Percentiles rank a stretch among this genome's conserved stretches.
These are phyloP conservation scores for Elanoides forficatus DNA, from an alignment of 2,113 vertebrate species.

Conservation along the genomic window DNA sequence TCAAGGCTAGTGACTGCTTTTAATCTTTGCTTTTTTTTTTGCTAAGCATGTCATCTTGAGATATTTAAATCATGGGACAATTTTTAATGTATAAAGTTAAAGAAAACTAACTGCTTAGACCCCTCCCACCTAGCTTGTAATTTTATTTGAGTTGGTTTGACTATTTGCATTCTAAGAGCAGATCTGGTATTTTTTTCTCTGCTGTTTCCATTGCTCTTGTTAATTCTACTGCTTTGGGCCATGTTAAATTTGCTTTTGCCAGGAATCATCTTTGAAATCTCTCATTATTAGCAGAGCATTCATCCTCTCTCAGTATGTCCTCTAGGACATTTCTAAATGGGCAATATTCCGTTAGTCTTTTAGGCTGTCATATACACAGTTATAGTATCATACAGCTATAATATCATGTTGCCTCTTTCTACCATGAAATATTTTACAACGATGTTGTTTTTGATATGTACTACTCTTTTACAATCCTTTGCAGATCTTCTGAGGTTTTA, in stretches of 20 bases:
- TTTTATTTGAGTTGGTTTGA: not conserved
- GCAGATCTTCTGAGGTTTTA: not conserved
- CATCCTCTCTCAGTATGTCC: not conserved
- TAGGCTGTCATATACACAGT: not conserved
- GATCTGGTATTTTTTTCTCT: not conserved
- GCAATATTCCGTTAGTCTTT: not conserved
- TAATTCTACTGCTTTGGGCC: constrained; percentile 15
- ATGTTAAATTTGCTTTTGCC: not conserved
- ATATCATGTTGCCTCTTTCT: not conserved
- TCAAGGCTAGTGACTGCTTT: not conserved
- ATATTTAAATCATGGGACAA: not conserved
- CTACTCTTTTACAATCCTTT: not conserved
- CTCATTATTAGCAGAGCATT: constrained; percentile 12
- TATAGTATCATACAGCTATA: not conserved
- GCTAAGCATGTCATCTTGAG: not conserved
- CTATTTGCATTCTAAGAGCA: not conserved
- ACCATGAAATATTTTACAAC: not conserved
- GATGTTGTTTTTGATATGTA: not conserved
- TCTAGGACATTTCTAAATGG: constrained; percentile 16
- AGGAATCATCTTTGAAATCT: constrained; percentile 4
- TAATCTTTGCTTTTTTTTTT: not conserved
- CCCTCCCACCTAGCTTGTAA: not conserved
- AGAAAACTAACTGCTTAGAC: not conserved
- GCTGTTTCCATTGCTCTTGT: not conserved
- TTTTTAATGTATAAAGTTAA: not conserved